Evolutionary conservation across 2,113 vertebrate genomes (phyloP).

Genomic region (Ciconia maguari): DNA sequence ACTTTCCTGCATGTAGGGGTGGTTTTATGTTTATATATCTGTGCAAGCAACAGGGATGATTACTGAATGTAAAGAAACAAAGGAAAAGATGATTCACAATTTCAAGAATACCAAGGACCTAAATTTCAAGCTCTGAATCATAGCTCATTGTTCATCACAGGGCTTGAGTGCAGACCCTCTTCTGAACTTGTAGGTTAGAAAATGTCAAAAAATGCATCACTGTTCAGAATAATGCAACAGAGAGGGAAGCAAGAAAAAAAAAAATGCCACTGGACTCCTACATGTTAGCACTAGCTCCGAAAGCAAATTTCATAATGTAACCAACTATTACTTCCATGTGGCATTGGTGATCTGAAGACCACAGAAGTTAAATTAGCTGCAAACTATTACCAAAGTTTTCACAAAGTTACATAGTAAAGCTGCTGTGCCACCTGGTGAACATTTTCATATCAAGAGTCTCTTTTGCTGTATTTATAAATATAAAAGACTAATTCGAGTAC

Average conservation of each 20-base stretch:
- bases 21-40: background rate
- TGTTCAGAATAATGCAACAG: background rate
- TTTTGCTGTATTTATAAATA: background rate
- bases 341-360: background rate
- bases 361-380: background rate
- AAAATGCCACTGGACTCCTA: background rate
- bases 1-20: background rate
- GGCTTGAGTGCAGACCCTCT: background rate
- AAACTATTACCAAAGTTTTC: background rate
- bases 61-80: background rate
- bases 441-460: background rate
- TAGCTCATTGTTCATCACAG: background rate
- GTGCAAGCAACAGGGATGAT: background rate
- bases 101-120: background rate
- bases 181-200: background rate
- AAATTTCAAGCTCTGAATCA: background rate
- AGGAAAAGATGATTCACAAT: background rate
- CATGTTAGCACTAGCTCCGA: background rate
- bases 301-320: background rate
- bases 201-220: background rate
- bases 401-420: background rate
- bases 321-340: background rate
- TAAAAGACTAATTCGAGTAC: background rate
- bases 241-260: background rate
- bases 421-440: slow-evolving; percentile 40